Conservation (phyloP, 1,140 invertebrate genomes). For the Pseudomyrmex sp. region DNA sequence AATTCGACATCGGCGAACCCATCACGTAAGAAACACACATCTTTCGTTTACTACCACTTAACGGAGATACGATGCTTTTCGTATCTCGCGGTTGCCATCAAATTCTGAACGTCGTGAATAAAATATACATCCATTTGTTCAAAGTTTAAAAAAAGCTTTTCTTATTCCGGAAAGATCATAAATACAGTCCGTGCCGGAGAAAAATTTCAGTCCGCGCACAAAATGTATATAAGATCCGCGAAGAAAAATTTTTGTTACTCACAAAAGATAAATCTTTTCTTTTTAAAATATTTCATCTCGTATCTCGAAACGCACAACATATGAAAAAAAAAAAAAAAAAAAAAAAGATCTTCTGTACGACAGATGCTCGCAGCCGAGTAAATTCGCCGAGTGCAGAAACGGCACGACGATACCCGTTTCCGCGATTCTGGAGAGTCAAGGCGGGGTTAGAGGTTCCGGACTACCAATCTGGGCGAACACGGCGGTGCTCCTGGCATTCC, state of each 20-base stretch:
- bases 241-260: too few species aligned
- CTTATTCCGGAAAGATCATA: too few species aligned
- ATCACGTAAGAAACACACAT: slow-evolving; percentile 87
- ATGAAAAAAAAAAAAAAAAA: background rate
- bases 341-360: slow-evolving; percentile 25
- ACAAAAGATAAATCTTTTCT: too few species aligned
- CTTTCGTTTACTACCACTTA: background rate
- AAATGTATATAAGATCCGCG: too few species aligned
- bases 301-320: background rate
- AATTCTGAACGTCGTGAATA: too few species aligned
- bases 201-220: too few species aligned
- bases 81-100: too few species aligned
- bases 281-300: too few species aligned
- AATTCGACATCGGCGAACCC: slow-evolving; percentile 90
- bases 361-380: slow-evolving; percentile 89
- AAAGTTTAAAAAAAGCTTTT: too few species aligned
- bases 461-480: slow-evolving; percentile 92
- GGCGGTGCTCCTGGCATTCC: slow-evolving; percentile 90
- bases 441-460: slow-evolving; percentile 85
- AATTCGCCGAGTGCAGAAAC: slow-evolving; percentile 88
- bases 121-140: too few species aligned
- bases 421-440: slow-evolving; percentile 89
- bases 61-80: too few species aligned
- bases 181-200: too few species aligned
- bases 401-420: slow-evolving; percentile 88